These are phyloP conservation scores for Oeneis ivallda DNA, from an alignment of 2,888 invertebrate species.

Conservation along the genomic window DNA sequence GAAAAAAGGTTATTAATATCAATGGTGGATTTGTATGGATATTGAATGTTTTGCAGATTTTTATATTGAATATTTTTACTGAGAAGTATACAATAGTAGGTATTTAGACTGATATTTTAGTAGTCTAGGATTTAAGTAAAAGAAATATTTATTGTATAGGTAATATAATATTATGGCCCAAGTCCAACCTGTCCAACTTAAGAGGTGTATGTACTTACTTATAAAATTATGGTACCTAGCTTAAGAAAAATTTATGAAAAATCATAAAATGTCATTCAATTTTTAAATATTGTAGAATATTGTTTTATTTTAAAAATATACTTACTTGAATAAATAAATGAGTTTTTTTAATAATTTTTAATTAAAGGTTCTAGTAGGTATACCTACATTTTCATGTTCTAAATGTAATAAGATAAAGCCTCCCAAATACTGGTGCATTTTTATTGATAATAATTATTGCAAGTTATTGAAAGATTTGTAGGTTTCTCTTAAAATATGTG, in stretches of 20 bases:
- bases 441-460: no score
- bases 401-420: not conserved
- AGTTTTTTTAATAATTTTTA: not conserved
- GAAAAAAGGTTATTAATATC: not conserved
- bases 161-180: not conserved
- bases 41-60: not conserved
- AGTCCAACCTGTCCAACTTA: not conserved
- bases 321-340: not conserved
- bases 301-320: slow-evolving; percentile 5
- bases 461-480: no score
- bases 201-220: slow-evolving; percentile 7
- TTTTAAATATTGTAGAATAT: not conserved
- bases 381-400: not conserved
- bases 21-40: not conserved
- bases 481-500: no score
- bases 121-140: not conserved
- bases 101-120: slow-evolving; percentile 13
- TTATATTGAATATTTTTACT: not conserved
- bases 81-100: not conserved
- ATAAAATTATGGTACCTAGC: not conserved
- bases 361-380: not conserved
- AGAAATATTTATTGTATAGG: slow-evolving; percentile 7
- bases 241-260: slow-evolving; percentile 3
- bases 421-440: not conserved
- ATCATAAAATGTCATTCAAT: not conserved